Evolutionary conservation across 2,888 invertebrate genomes (phyloP), one percentile per base, ranked within the genome.

Genomic region (Tetheella fluctuosa): DNA sequence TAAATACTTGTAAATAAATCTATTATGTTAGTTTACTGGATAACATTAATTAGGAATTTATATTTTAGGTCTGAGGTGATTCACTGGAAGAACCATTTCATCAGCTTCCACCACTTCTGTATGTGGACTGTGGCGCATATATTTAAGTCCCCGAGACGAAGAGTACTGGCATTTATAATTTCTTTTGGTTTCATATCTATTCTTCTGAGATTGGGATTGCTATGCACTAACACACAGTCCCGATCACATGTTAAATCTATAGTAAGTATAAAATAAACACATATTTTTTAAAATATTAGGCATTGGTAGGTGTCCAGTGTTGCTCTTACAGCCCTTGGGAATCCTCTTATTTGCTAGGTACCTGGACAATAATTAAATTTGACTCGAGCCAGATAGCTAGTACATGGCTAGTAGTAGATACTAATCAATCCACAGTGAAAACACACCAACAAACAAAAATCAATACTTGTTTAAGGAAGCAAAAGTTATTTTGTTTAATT

Each of bases 141-240:
- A n/a, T 70, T 67, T 17, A 79, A 70, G 65, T 65, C 57, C n/a
- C 28, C 71, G 4, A 80, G 70, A 62, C 71, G 76, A 23, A 69
- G 71, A 58, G 59, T 63, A 20, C 15, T 70, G 23, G 34, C 71
- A n/a, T 15, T 78, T 12, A 12, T 76, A 23, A 59, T 67, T 55
- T 23, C 59, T 0, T 3, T 67, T 23, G 62, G 64, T 59, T 52
- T 68, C 13, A 48, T 73, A 20, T 30, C 67, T 42, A 25, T 75
- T 28, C 23, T 76, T 57, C 63, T 76, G 64, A 92, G 93, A 79
- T 94, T 94, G 94, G 94, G 94, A 63, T 81, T 95, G 56, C 83
- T 94, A 74, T 95, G 95, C 78, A 90, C 93, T 30, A 94, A 94
- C 79, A 82, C 94, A 57, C 94, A 94, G 74, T 92, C 94, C n/a